Conservation (phyloP, 2,888 invertebrate genomes). For the Ernsta delagoae region DNA sequence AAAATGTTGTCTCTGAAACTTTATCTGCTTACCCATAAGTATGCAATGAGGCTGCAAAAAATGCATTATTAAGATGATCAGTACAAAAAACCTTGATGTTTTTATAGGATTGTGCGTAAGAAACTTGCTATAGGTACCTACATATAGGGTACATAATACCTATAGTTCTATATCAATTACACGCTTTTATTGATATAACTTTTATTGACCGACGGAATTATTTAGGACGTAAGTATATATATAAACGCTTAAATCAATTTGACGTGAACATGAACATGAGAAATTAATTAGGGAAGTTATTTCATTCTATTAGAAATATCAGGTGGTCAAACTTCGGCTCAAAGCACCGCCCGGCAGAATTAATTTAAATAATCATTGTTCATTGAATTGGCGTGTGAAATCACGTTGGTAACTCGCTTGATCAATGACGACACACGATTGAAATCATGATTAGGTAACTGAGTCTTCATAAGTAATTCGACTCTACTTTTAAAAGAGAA, state of each 20-base stretch:
- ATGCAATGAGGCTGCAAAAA: slow-evolving; percentile 10
- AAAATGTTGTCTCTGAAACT: slow-evolving; percentile 30
- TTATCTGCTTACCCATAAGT: slow-evolving; percentile 17
- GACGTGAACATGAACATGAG: no score
- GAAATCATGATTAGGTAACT: not conserved
- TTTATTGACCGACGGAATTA: no score
- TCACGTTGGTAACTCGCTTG: no score
- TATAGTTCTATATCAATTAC: no score
- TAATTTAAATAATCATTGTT: not conserved
- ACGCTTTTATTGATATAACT: no score
- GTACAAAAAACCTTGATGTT: slow-evolving; percentile 3
- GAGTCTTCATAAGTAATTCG: slow-evolving; percentile 5
- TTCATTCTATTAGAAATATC: no score
- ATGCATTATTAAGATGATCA: slow-evolving; percentile 1
- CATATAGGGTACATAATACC: no score
- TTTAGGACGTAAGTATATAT: no score
- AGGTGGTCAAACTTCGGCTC: not conserved
- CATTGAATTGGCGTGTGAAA: not conserved
- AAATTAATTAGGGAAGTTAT: no score
- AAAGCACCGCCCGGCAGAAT: not conserved
- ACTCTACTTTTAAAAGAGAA: not conserved
- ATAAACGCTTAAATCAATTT: no score
- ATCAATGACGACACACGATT: not conserved
- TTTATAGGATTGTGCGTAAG: not conserved
- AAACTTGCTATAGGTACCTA: no score